Base-by-base conservation (phyloP, 1,140 invertebrate species). In the Nixonia krombeini region DNA sequence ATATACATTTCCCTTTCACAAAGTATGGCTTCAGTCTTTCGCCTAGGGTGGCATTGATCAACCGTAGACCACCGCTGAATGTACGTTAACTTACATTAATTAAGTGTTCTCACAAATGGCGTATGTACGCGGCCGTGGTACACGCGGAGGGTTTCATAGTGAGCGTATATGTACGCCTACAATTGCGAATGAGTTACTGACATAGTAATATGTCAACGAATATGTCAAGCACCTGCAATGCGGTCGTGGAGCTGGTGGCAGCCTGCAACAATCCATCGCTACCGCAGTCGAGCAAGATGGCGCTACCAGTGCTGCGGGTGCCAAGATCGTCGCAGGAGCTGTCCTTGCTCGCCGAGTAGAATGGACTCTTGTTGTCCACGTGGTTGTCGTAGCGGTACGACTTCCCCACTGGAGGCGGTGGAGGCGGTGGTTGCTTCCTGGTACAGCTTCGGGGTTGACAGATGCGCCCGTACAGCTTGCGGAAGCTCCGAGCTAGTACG, bases 401-500 rank as follows among this genome's bases (percentile, higher is more conserved):
- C 18, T 81, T 80, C 35, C 76, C 31, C 72, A 72, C 72, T 0
- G 70, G 75, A 0, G 72, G 76, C 4, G 70, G 77, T 0, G 75
- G 78, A 0, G 71, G 78, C 1, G 75, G 75, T 31, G 78, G 78
- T n/a, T 76, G 76, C 26, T 81, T 81, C 6, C 74, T 50, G 8
- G 64, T 40, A 33, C 75, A 81, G 21, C 71, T 73, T 7, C 76
- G 71, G 0, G 73, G 77, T 44, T 84, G 80, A 46, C 86, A 88
- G 2, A 87, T 49, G 46, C 85, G 84, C 2, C 84, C 88, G 73
- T 88, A 91, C 40, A 89, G 73, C 31, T 81, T 75, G 1, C 87
- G 79, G 52, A 88, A 88, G 69, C 86, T 88, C 18, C 89, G 85
- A 1, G 89, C 89, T 28, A 94, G 84, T 0, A 92, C 89, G 59